phyloP scores from a whole-genome alignment of 2,797 vertebrate species.

The Oceanodroma leucorhoa region DNA sequence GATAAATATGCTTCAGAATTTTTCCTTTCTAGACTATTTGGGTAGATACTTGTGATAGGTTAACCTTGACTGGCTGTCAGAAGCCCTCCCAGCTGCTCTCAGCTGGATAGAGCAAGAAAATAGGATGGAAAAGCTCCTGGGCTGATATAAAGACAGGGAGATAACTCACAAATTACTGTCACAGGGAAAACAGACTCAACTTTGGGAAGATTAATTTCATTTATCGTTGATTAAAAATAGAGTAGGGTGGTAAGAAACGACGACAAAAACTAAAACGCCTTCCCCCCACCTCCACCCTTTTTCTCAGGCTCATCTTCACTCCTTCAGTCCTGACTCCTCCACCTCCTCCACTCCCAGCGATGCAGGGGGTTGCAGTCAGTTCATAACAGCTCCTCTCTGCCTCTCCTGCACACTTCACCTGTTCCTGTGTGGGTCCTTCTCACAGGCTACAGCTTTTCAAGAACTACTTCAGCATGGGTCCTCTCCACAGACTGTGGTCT shows the following conservation, averaged over 20 bases:
- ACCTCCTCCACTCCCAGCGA: background rate
- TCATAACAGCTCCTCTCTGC: background rate
- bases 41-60: background rate
- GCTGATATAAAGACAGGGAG: background rate
- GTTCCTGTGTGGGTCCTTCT: background rate
- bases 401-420: background rate
- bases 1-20: background rate
- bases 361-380: accelerated
- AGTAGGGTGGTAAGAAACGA: background rate
- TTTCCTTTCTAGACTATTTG: background rate
- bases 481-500: background rate
- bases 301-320: background rate
- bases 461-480: background rate
- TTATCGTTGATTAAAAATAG: background rate
- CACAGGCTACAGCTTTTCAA: background rate
- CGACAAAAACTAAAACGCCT: background rate
- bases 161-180: background rate
- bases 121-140: background rate
- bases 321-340: background rate
- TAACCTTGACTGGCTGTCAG: background rate
- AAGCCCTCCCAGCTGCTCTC: background rate
- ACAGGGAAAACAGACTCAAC: background rate
- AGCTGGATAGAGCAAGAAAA: background rate
- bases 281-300: background rate
- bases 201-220: background rate